Base-by-base conservation (phyloP, 2,888 invertebrate species). In the Marasmarcha lunaedactyla region DNA sequence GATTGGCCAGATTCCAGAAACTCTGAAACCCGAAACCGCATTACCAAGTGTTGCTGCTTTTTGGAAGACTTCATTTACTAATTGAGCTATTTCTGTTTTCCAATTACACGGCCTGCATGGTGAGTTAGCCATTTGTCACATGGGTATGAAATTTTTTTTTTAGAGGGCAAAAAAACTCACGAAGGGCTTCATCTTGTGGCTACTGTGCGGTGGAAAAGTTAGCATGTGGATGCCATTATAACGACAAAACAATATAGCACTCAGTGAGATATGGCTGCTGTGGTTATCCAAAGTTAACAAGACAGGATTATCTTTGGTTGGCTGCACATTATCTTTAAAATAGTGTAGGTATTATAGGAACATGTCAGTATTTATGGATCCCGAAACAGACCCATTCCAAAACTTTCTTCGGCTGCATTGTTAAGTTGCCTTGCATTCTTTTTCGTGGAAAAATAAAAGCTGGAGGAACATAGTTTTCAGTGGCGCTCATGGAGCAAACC, bases 381-480 rank as follows among this genome's bases (percentile, higher is more conserved):
- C 55, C n/a, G 48, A 41, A 30, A 51, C 48, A 37, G 51, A 51
- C 46, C 47, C 46, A 54, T 46, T 26, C 42, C 41, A 36, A 55
- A 48, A 27, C 51, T 42, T 35, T 50, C 51, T 30, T 46, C 39
- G 26, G n/a, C n/a, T n/a, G n/a, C n/a, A n/a, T n/a, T n/a, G n/a
- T n/a, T n/a, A n/a, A 41, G 26, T 53, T 39, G 9, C 41, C 44
- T 14, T 48, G 46, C 41, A 33, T 33, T 33, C 35, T 37, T 36
- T 50, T 49, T 35, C 55, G 39, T 10, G 48, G 50, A 41, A 49
- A 57, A 35, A 59, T 56, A 25, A 63, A 39, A 7, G 50, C 44
- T 20, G 60, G 59, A 13, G 60, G 55, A n/a, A 62, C 47, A 39
- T 46, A 60, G 27, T 39, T 33, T 4, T 59, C 60, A 20, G 44